Conservation (phyloP, 1,140 invertebrate genomes). For the Drosophila teissieri region DNA sequence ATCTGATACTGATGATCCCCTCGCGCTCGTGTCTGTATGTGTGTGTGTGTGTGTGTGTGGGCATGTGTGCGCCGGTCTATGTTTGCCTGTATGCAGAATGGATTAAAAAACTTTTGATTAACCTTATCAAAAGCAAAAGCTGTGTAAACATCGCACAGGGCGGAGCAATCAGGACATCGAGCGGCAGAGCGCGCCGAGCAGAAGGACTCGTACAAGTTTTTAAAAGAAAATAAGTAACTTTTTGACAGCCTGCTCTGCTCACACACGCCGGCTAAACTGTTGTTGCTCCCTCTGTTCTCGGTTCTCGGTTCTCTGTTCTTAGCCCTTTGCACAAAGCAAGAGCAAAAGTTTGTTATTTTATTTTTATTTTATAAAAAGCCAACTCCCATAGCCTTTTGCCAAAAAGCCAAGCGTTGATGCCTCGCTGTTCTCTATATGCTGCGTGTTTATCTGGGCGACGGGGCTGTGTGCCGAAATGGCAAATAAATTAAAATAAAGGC, state of each 20-base stretch:
- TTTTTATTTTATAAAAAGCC: constrained; percentile 72
- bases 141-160: constrained; percentile 75
- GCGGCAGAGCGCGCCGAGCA: constrained; percentile 17
- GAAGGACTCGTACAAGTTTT: constrained; percentile 80
- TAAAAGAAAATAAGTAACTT: constrained; percentile 83
- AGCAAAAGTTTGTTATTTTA: constrained; percentile 73
- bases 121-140: constrained; percentile 83
- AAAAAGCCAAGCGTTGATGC: constrained; percentile 22
- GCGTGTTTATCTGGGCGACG: constrained; percentile 22
- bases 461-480: constrained; percentile 34
- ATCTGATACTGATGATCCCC: constrained; percentile 66
- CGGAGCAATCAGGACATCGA: constrained; percentile 64
- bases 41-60: background rate
- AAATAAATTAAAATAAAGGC: constrained; percentile 81
- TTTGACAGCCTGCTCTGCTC: constrained; percentile 74
- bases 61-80: constrained; percentile 54
- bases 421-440: background rate
- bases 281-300: constrained; percentile 37
- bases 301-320: constrained; percentile 6
- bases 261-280: constrained; percentile 59
- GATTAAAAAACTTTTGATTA: constrained; percentile 84
- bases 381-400: constrained; percentile 71
- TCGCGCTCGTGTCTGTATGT: background rate
- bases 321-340: constrained; percentile 71
- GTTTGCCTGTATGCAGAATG: constrained; percentile 81